phyloP scores from a whole-genome alignment of 2,113 vertebrate genomes.

The Xiphophorus hellerii region DNA sequence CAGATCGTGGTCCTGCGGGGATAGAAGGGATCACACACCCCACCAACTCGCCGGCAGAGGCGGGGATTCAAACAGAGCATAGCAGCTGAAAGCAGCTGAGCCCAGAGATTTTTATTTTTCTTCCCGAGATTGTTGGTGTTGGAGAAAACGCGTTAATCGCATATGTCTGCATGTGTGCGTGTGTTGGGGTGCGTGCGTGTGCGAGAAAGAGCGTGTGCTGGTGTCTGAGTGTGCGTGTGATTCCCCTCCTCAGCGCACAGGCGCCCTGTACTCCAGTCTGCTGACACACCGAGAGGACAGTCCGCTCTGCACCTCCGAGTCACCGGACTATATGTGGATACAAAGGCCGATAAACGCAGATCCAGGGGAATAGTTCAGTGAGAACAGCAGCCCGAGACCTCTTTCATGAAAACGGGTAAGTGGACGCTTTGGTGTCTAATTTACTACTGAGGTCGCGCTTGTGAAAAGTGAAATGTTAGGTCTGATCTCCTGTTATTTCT shows the following conservation, averaged over 20 bases:
- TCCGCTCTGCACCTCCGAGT: slow-evolving; percentile 56
- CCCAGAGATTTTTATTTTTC: slow-evolving; percentile 9
- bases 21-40: slow-evolving; percentile 21
- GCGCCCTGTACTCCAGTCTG: slow-evolving; percentile 62
- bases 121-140: slow-evolving; percentile 22
- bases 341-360: slow-evolving; percentile 41
- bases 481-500: background rate
- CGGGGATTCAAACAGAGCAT: background rate
- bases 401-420: slow-evolving; percentile 67
- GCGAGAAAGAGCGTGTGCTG: background rate
- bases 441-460: slow-evolving; percentile 52
- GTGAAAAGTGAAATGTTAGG: background rate
- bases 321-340: slow-evolving; percentile 74
- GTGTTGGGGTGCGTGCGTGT: background rate
- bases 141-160: slow-evolving; percentile 53
- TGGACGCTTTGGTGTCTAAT: slow-evolving; percentile 35
- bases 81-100: slow-evolving; percentile 9
- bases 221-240: background rate
- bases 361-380: slow-evolving; percentile 69
- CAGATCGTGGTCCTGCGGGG: slow-evolving; percentile 36
- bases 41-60: slow-evolving; percentile 16
- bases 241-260: slow-evolving; percentile 51
- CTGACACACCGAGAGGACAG: slow-evolving; percentile 70
- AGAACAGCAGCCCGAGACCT: slow-evolving; percentile 45
- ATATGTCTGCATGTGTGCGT: slow-evolving; percentile 22